Conservation (phyloP, 2,888 invertebrate species). For the Buathra laborator region DNA sequence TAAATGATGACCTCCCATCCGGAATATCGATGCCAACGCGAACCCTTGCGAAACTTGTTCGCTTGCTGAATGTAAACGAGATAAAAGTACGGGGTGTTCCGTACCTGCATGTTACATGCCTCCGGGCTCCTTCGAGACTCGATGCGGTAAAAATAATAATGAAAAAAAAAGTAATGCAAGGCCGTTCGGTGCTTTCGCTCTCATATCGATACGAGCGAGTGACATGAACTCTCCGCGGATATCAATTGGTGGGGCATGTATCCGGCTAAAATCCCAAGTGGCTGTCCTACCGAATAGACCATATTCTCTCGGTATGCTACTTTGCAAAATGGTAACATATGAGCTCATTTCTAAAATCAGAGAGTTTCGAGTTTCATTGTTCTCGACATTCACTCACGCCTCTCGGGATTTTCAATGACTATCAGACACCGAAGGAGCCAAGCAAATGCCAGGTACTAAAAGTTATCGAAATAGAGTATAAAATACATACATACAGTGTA, state of each 20-base stretch:
- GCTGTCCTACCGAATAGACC: background rate
- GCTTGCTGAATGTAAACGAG: conserved; percentile 44
- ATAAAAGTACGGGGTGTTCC: conserved; percentile 73
- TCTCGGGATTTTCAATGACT: conserved; percentile 18
- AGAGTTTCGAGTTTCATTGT: conserved; percentile 8
- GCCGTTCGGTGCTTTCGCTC: background rate
- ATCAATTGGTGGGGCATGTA: background rate
- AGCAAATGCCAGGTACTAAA: background rate
- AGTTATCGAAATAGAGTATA: conserved; percentile 9
- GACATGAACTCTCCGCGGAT: conserved; percentile 42
- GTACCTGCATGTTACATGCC: conserved; percentile 60
- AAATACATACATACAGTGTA: background rate
- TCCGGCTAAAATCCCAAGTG: background rate
- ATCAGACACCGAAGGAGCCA: background rate
- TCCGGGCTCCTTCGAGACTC: conserved; percentile 12
- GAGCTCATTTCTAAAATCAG: background rate
- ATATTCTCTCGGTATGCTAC: background rate
- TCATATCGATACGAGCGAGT: conserved; percentile 25
- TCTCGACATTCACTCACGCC: conserved; percentile 16
- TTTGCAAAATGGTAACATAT: conserved; percentile 11
- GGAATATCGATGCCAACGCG: conserved; percentile 1
- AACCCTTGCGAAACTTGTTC: background rate
- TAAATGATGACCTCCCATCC: background rate
- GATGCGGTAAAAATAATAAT: conserved; percentile 59
- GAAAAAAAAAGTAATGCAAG: conserved; percentile 10